Evolutionary conservation across 2,888 invertebrate genomes (phyloP), one percentile per base, ranked within the genome.

Genomic region (Villa cingulata): DNA sequence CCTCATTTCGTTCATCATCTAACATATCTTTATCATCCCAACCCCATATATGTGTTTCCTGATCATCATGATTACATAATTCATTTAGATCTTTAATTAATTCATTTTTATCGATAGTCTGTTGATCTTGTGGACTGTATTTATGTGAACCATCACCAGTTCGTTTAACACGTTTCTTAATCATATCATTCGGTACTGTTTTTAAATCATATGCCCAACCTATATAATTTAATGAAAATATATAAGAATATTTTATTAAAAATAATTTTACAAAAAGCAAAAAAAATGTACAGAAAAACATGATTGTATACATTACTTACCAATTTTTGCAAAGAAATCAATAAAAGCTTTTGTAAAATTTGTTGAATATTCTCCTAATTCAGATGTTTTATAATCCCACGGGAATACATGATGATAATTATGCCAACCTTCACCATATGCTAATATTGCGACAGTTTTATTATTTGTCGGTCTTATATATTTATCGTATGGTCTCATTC

Each of bases 381-480:
- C 83, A 19, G 81, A 80, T 56, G 83, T 80, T 56, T 82, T 83
- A 73, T 83, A 83, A 61, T 83, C 83, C 80, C 84, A 86, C 0
- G 89, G 88, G 68, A 89, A 89, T 18, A 83, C 81, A 65, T 89
- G 89, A 59, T 89, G 89, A 65, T 87, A 89, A 70, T 89, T 89
- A 66, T 89, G 88, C 82, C 86, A 88, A 14, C 88, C 89, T 62
- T 86, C 84, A 18, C 85, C 84, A 41, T 80, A 72, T 0, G 86
- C 81, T 37, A 77, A 67, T 9, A 80, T 65, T 0, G 81, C 79
- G 0, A 87, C 84, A 0, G 72, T 58, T 50, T 71, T 65, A 59
- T 80, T 84, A 62, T 88, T 83, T 2, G 81, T 78, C 1, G 87
- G 78, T 56, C 79, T 78, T 59, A 83, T 81, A 49, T 71, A 67